These are phyloP conservation scores for Lepidocyrtinus sp. DNA, from an alignment of 2,888 invertebrate genomes.

Conservation along the genomic window DNA sequence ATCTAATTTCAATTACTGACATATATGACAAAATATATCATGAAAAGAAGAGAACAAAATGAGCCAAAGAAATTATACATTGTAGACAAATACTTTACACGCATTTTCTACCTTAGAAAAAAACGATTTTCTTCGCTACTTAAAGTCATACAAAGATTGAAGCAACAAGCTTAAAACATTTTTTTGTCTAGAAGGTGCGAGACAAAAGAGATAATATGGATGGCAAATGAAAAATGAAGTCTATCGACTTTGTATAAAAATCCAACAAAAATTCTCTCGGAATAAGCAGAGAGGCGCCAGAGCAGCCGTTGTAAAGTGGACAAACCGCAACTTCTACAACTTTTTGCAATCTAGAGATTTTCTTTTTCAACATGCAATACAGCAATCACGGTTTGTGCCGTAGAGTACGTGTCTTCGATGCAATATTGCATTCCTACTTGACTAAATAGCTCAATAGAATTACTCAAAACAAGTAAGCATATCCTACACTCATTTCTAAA, in stretches of 20 bases:
- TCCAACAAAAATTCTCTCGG: slow-evolving; percentile 55
- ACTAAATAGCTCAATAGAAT: too few species aligned
- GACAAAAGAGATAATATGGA: slow-evolving; percentile 12
- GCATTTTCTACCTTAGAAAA: too few species aligned
- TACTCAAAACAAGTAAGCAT: too few species aligned
- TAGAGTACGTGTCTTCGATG: not conserved
- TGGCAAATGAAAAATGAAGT: slow-evolving; percentile 34
- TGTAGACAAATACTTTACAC: too few species aligned
- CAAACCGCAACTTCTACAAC: slow-evolving; percentile 51
- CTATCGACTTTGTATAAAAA: slow-evolving; percentile 48
- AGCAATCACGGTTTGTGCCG: slow-evolving; percentile 24
- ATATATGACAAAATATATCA: too few species aligned
- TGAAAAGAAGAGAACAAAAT: too few species aligned
- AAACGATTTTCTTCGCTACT: too few species aligned
- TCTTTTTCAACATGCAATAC: slow-evolving; percentile 50
- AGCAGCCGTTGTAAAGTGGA: slow-evolving; percentile 53
- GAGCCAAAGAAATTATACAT: too few species aligned
- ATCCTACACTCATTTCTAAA: too few species aligned
- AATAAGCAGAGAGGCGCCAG: slow-evolving; percentile 64
- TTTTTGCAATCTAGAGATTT: slow-evolving; percentile 42
- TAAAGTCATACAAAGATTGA: too few species aligned
- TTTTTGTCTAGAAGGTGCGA: not conserved
- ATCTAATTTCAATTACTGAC: not conserved
- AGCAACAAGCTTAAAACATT: too few species aligned
- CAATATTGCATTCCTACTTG: too few species aligned